Conservation (phyloP, 2,113 vertebrate species). For the Climacteris rufus region DNA sequence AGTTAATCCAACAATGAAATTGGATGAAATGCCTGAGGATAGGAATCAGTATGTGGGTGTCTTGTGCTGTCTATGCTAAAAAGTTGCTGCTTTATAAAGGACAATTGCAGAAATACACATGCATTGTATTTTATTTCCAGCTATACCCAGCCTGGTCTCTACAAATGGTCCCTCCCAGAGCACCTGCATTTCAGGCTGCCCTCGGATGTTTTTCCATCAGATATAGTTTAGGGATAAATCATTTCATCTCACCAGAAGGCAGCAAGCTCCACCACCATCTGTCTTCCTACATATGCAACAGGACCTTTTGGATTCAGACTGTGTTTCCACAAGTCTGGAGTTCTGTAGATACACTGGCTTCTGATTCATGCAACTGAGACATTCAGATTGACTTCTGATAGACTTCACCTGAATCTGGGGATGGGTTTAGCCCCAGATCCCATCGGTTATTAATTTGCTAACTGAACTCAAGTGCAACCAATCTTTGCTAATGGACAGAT, state of each 20-base stretch:
- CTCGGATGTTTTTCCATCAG: not conserved
- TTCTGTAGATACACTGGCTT: not conserved
- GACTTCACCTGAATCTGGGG: not conserved
- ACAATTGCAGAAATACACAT: not conserved
- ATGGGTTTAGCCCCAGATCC: not conserved
- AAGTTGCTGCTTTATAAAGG: not conserved
- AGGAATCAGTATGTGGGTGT: not conserved
- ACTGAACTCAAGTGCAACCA: not conserved
- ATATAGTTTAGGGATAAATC: not conserved
- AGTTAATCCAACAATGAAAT: conserved; percentile 37
- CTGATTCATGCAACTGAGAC: not conserved
- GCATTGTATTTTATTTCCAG: not conserved
- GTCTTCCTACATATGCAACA: not conserved
- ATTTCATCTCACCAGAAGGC: not conserved
- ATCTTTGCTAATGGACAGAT: not conserved
- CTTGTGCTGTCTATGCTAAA: not conserved
- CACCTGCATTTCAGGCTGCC: not conserved
- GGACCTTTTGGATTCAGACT: not conserved
- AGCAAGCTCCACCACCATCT: not conserved
- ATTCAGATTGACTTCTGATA: not conserved
- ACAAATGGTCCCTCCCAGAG: not conserved
- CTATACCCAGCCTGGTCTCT: not conserved
- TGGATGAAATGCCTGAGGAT: conserved; percentile 21
- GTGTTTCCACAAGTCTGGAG: not conserved
- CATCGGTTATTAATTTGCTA: not conserved